Evolutionary conservation across 37 sponge, comb jelly and placozoan species (phyloP).

Genomic region (Chondrilla cf. caribensis): DNA sequence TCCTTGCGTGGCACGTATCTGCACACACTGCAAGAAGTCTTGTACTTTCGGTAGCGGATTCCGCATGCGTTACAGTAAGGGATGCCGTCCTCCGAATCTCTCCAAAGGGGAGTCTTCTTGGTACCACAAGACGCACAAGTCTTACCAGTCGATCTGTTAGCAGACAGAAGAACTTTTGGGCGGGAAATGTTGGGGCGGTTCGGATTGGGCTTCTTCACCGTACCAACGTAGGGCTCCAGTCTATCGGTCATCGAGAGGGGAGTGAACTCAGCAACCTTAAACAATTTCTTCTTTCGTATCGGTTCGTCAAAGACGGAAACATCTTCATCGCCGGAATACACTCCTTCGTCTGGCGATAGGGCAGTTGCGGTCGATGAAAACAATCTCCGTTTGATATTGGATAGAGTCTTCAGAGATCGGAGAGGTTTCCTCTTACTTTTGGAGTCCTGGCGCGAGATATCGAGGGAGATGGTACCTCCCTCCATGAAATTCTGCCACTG

Average conservation of each 20-base stretch:
- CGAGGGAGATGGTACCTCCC: no score
- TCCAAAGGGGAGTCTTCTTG: conserved; percentile 80
- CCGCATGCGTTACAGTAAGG: conserved; percentile 88
- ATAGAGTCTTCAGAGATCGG: no score
- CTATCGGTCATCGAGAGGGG: background rate
- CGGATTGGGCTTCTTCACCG: background rate
- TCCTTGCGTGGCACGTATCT: conserved; percentile 76
- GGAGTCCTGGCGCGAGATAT: no score
- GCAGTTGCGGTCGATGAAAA: no score
- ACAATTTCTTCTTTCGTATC: background rate
- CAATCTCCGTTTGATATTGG: no score
- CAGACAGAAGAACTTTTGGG: background rate
- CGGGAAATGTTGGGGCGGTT: background rate
- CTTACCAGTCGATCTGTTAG: conserved; percentile 31
- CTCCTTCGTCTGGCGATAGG: conserved; percentile 13
- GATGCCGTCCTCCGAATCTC: conserved; percentile 81
- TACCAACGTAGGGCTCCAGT: no score
- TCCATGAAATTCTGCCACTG: no score
- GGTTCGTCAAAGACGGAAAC: background rate
- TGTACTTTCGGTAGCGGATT: conserved; percentile 77
- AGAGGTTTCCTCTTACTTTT: no score
- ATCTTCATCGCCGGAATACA: background rate
- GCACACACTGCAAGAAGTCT: conserved; percentile 53
- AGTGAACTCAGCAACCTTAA: background rate
- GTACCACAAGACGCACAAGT: conserved; percentile 78